A percentile compares a stretch with the other conserved stretches of the same genome.
Evolutionary conservation across 2,797 vertebrate species (phyloP).

Genomic region (Rhinogobio ventralis): DNA sequence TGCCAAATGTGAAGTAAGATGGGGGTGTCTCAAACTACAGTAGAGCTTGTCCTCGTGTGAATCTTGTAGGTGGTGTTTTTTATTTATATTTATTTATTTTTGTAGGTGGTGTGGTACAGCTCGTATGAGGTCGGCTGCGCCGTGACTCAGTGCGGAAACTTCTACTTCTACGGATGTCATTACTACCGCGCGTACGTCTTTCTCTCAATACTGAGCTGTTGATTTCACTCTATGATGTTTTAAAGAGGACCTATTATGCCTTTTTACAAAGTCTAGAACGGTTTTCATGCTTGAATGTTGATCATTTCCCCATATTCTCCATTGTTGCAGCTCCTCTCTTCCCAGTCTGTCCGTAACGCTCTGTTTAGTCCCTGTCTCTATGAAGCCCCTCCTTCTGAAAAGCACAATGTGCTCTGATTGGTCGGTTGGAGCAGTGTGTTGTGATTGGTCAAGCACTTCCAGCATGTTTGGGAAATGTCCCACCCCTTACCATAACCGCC

Average conservation of each 20-base stretch:
- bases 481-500: not conserved
- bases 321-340: not conserved
- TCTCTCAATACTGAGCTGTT: not conserved
- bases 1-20: not conserved
- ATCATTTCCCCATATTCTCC: not conserved
- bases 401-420: not conserved
- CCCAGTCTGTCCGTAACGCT: not conserved
- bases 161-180: slow-evolving; percentile 74
- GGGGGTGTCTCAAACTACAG: not conserved
- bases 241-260: not conserved
- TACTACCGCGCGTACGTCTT: slow-evolving; percentile 78
- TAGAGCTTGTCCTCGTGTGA: not conserved
- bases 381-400: not conserved
- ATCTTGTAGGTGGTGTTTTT: not conserved
- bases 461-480: not conserved
- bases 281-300: not conserved
- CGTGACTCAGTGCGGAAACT: slow-evolving; percentile 59
- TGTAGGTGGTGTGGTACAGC: slow-evolving; percentile 77
- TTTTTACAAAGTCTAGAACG: not conserved
- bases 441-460: too few species aligned
- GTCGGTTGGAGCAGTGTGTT: not conserved
- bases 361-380: not conserved
- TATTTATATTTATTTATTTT: too few species aligned
- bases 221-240: not conserved
- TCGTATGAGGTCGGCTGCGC: slow-evolving; percentile 78